Evolutionary conservation across 2,797 vertebrate genomes (phyloP).

Genomic region (Fringilla coelebs): DNA sequence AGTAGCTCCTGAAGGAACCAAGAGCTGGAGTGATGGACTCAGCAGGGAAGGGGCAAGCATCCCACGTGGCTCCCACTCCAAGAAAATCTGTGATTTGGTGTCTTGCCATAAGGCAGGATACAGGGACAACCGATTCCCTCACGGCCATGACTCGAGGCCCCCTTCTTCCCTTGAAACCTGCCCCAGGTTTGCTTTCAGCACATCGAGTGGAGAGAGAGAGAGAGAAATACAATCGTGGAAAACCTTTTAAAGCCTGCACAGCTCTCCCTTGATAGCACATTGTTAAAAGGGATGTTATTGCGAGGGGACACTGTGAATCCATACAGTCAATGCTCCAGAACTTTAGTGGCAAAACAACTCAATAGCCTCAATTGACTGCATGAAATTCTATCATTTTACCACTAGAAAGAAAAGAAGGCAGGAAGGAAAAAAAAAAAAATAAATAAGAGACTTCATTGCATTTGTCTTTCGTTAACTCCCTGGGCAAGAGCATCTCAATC

Average conservation of each 20-base stretch:
- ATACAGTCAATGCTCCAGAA: slow-evolving; percentile 17
- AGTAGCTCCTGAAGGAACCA: neutral
- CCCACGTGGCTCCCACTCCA: fast-evolving
- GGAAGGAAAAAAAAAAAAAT: neutral
- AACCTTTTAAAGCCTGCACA: slow-evolving; percentile 29
- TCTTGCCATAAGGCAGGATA: neutral
- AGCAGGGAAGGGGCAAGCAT: neutral
- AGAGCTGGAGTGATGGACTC: neutral
- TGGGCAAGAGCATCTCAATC: neutral
- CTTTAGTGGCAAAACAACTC: slow-evolving; percentile 47
- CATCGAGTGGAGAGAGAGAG: neutral
- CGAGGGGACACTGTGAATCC: slow-evolving; percentile 6
- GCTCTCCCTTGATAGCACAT: neutral
- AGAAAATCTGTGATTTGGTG: neutral
- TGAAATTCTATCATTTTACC: slow-evolving; percentile 69
- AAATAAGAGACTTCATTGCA: neutral
- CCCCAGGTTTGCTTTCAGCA: neutral
- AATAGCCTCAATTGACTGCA: slow-evolving; percentile 63
- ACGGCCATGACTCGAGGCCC: fast-evolving
- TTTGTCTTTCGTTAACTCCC: slow-evolving; percentile 43
- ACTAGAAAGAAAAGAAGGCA: slow-evolving; percentile 11
- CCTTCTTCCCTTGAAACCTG: neutral
- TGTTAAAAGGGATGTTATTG: slow-evolving; percentile 48
- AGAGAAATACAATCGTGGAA: neutral
- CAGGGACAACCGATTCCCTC: neutral